Evolutionary conservation across 2,888 invertebrate species (phyloP).

Genomic region (Apantesis nais): DNA sequence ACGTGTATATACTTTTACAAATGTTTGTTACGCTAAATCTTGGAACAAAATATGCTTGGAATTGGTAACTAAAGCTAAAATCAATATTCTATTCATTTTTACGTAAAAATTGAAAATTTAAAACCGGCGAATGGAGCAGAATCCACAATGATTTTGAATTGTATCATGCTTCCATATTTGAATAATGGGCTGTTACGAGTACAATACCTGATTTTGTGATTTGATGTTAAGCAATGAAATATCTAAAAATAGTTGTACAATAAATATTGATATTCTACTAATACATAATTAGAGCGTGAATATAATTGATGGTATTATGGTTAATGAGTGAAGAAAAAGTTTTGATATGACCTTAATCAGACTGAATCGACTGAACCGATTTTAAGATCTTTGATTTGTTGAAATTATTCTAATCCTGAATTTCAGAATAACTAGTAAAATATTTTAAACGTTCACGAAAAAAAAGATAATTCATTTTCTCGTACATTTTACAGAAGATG

Average conservation of each 20-base stretch:
- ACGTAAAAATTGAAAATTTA: conserved; percentile 53
- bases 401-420: too few relatives aligned
- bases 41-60: conserved; percentile 35
- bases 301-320: too few relatives aligned
- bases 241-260: conserved; percentile 16
- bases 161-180: conserved; percentile 30
- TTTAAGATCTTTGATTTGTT: too few relatives aligned
- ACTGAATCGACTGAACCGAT: too few relatives aligned
- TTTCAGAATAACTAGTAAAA: too few relatives aligned
- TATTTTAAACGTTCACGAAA: too few relatives aligned
- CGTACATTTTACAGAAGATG: too few relatives aligned
- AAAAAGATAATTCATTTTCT: too few relatives aligned
- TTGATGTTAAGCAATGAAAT: conserved; percentile 37
- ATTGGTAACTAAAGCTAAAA: conserved; percentile 35
- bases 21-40: conserved; percentile 10
- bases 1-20: conserved; percentile 32
- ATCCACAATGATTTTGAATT: conserved; percentile 53
- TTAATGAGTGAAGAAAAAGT: too few relatives aligned
- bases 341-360: too few relatives aligned
- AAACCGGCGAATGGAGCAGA: conserved; percentile 45
- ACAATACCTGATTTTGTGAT: conserved; percentile 31
- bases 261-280: too few relatives aligned
- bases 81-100: conserved; percentile 56
- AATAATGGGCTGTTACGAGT: conserved; percentile 26
- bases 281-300: too few relatives aligned